Evolutionary conservation across 2,888 invertebrate genomes (phyloP).

Genomic region (Pseudococcus longispinus): DNA sequence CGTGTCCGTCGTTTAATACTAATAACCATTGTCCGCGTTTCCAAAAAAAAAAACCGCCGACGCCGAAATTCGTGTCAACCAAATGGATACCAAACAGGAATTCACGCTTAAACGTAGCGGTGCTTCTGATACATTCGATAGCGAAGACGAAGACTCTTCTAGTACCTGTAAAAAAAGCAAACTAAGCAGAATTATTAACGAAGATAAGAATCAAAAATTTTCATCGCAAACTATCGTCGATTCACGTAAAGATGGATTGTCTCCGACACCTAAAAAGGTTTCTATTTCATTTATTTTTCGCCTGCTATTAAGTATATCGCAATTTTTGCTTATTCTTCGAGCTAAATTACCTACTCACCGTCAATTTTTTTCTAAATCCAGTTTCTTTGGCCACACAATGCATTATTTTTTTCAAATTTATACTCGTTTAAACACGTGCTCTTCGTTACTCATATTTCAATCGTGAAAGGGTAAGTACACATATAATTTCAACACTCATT

Average conservation of each 20-base stretch:
- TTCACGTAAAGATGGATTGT: conserved; percentile 25
- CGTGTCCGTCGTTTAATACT: conserved; percentile 52
- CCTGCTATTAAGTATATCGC: neutral
- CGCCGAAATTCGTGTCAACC: conserved; percentile 27
- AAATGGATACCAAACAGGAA: conserved; percentile 23
- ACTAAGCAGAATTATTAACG: conserved; percentile 23
- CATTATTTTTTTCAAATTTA: neutral
- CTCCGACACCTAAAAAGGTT: conserved; percentile 41
- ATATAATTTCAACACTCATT: neutral
- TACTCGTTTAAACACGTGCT: neutral
- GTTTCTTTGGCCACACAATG: neutral
- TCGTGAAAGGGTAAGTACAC: neutral
- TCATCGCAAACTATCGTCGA: neutral
- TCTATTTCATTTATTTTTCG: neutral
- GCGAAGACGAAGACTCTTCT: conserved; percentile 7
- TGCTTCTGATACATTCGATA: conserved; percentile 18
- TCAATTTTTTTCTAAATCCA: neutral
- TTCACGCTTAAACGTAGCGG: conserved; percentile 14
- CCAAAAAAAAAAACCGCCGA: neutral
- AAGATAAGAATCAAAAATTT: conserved; percentile 27
- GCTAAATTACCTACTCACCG: neutral
- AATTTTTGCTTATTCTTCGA: too few relatives aligned
- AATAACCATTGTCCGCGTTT: conserved; percentile 42
- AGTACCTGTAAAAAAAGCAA: conserved; percentile 21
- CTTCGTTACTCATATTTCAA: neutral